These are phyloP conservation scores for Phymorhynchus buccinoides DNA, from an alignment of 1,140 invertebrate genomes.

Conservation along the genomic window DNA sequence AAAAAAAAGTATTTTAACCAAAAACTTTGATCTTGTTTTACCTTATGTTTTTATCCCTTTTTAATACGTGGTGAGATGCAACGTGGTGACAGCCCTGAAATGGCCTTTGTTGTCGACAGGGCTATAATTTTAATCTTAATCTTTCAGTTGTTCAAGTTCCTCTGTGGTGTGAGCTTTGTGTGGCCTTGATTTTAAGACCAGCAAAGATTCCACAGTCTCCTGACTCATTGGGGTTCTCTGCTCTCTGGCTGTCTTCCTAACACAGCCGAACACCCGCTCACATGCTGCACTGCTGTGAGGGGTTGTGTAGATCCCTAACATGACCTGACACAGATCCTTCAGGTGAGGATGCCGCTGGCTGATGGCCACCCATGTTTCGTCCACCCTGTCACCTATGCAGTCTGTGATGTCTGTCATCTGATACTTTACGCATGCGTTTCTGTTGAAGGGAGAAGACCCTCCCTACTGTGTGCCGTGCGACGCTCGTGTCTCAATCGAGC, in stretches of 20 bases:
- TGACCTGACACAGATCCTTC: neutral
- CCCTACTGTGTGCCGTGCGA: too few relatives aligned
- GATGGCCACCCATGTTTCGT: neutral
- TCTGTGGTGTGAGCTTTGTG: neutral
- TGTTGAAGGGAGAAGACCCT: too few relatives aligned
- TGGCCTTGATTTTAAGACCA: neutral
- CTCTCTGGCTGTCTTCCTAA: neutral
- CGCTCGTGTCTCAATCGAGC: too few relatives aligned
- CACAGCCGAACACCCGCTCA: slow-evolving; percentile 1
- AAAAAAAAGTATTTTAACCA: too few relatives aligned
- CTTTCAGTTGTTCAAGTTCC: neutral
- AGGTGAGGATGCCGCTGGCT: neutral
- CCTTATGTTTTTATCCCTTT: too few relatives aligned
- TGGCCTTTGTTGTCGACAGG: too few relatives aligned
- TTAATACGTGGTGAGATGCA: too few relatives aligned
- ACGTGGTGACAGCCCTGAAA: too few relatives aligned
- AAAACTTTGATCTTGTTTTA: too few relatives aligned
- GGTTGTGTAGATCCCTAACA: slow-evolving; percentile 17
- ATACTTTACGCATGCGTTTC: too few relatives aligned
- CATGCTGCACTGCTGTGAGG: slow-evolving; percentile 13
- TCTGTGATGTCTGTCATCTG: neutral
- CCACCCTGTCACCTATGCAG: neutral
- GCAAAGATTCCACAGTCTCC: neutral
- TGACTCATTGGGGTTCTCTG: neutral
- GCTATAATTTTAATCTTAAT: too few relatives aligned